Conservation (phyloP, 2,797 vertebrate species). For the Eulemur albifrons region DNA sequence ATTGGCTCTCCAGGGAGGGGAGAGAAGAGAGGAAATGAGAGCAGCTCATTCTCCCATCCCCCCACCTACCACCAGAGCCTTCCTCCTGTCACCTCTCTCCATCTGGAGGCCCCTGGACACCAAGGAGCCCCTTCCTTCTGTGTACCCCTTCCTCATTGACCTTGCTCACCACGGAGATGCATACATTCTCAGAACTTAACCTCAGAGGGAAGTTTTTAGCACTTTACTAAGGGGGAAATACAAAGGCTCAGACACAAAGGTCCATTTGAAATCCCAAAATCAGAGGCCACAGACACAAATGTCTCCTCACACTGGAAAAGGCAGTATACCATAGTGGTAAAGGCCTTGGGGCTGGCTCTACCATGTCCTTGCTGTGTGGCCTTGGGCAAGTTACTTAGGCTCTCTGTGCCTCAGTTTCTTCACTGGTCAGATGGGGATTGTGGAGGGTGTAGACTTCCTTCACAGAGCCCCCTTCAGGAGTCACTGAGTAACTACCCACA, state of each 20-base stretch:
- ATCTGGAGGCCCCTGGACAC: background rate
- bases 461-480: background rate
- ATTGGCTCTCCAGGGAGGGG: background rate
- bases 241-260: background rate
- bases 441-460: background rate
- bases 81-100: background rate
- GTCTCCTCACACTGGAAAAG: background rate
- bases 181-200: background rate
- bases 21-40: background rate
- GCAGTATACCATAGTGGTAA: accelerated
- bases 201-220: background rate
- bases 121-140: background rate
- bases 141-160: too few species aligned
- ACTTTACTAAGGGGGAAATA: background rate
- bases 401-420: background rate
- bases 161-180: background rate
- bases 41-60: background rate
- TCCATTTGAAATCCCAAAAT: background rate
- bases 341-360: accelerated
- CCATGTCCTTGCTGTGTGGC: background rate
- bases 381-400: background rate
- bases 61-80: background rate
- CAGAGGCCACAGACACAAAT: background rate
- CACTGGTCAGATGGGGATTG: background rate
- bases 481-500: background rate